Evolutionary conservation across 2,113 vertebrate species (phyloP).

Genomic region (Barbus barbus): DNA sequence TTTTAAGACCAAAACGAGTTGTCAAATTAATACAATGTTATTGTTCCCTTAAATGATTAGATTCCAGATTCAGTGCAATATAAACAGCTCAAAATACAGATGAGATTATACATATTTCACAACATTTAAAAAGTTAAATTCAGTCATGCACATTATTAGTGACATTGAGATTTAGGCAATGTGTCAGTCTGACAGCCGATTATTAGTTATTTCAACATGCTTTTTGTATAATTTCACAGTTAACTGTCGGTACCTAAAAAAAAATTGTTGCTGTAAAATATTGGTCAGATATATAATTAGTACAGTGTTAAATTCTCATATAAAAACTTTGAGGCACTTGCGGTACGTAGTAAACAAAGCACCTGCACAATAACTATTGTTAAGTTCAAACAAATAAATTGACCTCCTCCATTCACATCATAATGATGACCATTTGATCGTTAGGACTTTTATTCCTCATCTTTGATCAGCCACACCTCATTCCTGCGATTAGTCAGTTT

Average conservation of each 20-base stretch:
- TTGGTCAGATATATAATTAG: background rate
- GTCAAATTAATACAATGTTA: background rate
- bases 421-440: background rate
- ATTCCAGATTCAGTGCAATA: background rate
- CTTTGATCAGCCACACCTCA: slow-evolving; percentile 78
- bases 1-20: background rate
- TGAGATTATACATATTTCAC: background rate
- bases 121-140: background rate
- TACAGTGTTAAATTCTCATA: background rate
- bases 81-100: background rate
- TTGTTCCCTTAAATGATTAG: background rate
- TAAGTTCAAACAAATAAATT: background rate
- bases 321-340: slow-evolving; percentile 28
- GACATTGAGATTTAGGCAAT: background rate
- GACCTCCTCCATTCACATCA: background rate
- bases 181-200: background rate
- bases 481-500: slow-evolving; percentile 79
- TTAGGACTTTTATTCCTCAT: slow-evolving; percentile 46
- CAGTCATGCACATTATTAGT: background rate
- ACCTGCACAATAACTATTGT: background rate
- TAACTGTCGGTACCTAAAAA: background rate
- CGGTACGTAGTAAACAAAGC: background rate
- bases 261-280: background rate
- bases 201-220: background rate
- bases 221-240: background rate